Percentiles rank a stretch among this genome's conserved stretches.
phyloP scores from a whole-genome alignment of 2,888 invertebrate genomes.

The Hecatera dysodea region DNA sequence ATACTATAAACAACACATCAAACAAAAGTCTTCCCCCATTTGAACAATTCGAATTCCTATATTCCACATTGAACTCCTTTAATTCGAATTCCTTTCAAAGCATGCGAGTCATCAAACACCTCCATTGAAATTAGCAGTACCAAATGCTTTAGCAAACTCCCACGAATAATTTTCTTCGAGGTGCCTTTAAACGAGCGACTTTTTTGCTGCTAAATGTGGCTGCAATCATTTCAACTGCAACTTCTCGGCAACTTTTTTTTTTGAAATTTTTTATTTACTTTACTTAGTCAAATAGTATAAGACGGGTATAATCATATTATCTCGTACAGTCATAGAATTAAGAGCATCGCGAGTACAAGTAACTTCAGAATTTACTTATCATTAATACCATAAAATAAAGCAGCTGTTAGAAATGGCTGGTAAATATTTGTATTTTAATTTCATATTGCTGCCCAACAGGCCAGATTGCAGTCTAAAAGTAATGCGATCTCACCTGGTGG shows the following conservation, averaged over 20 bases:
- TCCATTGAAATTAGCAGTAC: slow-evolving; percentile 49
- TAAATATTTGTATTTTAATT: too few relatives aligned
- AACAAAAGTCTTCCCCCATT: slow-evolving; percentile 13
- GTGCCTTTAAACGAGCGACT: not conserved
- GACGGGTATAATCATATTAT: not conserved
- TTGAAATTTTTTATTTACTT: not conserved
- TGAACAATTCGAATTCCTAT: slow-evolving; percentile 27
- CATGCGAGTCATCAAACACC: slow-evolving; percentile 43
- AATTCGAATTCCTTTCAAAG: slow-evolving; percentile 55
- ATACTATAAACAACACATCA: not conserved
- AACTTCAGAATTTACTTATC: too few relatives aligned
- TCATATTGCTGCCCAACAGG: too few relatives aligned
- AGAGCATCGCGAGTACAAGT: not conserved
- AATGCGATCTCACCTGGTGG: too few relatives aligned
- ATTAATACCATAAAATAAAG: too few relatives aligned
- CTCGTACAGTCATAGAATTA: not conserved
- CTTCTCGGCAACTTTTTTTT: not conserved
- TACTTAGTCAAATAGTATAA: too few relatives aligned
- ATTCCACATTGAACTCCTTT: slow-evolving; percentile 38
- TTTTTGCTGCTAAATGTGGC: not conserved
- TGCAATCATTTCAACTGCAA: not conserved
- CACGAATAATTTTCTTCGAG: slow-evolving; percentile 60
- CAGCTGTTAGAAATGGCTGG: too few relatives aligned
- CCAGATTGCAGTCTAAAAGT: too few relatives aligned
- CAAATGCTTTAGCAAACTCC: slow-evolving; percentile 54